Evolutionary conservation across 2,888 invertebrate genomes (phyloP).

Genomic region (Dioctria linearis): DNA sequence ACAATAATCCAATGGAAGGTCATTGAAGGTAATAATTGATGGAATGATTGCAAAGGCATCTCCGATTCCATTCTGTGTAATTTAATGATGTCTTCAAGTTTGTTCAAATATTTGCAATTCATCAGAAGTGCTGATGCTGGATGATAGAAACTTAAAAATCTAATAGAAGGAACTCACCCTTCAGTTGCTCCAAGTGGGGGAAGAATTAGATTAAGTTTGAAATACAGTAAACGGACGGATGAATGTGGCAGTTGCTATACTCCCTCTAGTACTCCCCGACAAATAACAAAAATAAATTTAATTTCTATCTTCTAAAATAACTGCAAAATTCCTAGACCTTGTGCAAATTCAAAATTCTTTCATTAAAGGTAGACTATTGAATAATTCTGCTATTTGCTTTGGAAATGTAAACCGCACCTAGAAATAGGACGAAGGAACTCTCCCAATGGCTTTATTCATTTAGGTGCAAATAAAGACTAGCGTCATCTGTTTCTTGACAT

Average conservation of each 20-base stretch:
- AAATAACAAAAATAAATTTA: no score
- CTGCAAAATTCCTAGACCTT: no score
- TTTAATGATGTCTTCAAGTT: constrained; percentile 29
- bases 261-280: background rate
- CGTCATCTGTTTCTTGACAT: no score
- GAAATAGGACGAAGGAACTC: no score
- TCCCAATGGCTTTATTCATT: no score
- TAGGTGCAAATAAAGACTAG: no score
- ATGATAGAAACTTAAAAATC: constrained; percentile 31
- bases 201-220: constrained; percentile 22
- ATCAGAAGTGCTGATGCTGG: constrained; percentile 30
- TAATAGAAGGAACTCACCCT: constrained; percentile 21
- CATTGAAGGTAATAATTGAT: background rate
- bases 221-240: constrained; percentile 8
- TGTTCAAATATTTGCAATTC: constrained; percentile 44
- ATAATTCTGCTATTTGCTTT: no score
- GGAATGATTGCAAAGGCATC: constrained; percentile 34
- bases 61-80: constrained; percentile 7
- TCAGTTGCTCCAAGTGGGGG: constrained; percentile 9
- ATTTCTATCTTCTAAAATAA: no score
- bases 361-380: no score
- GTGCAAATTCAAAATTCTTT: no score
- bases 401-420: no score
- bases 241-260: constrained; percentile 11
- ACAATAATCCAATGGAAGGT: no score